Evolutionary conservation across 2,888 invertebrate species (phyloP), one percentile per base, ranked within the genome.

Genomic region (Cancer borealis): DNA sequence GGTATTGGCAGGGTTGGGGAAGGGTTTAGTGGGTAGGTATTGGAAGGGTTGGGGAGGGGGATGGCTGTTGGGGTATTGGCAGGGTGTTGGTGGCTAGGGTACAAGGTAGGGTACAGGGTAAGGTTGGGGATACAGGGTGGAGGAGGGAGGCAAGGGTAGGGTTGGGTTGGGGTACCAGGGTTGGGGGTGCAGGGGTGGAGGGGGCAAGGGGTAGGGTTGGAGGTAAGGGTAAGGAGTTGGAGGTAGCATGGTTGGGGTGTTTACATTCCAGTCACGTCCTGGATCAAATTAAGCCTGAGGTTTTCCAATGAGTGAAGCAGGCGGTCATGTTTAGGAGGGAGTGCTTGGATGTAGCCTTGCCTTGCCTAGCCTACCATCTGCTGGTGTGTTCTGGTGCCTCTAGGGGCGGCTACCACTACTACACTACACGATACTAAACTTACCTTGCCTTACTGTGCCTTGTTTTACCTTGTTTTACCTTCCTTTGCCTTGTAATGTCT

Each of bases 271-370:
- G 84, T 92, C 92, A 92, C 92, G 91, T 91, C 14, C 73, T 39
- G 46, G 73, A 91, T 91, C 91, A 91, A 91, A 91, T 91, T 91
- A 91, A 91, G 45, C 91, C 17, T 26, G 21, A 73, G 21, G 91
- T 39, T 91, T 73, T 46, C 39, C 73, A 73, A 91, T 91, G 66
- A 91, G 91, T 21, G 91, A 39, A 39, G 45, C 91, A n/a, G 47
- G 91, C 21, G 66, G n/a, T 73, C 46, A 21, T 91, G 66, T 45
- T 91, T 49, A 73, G 91, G 39, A 39, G 39, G 73, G 66, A 30
- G 73, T 91, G 45, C 39, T 30, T 60, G 91, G 30, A 21, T 60
- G 14, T 54, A 12, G 54, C 54, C 54, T 54, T 17, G 54, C 54
- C 54, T 54, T 54, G 12, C 54, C 54, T 54, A 3, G 54, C 54